A percentile compares a stretch with the other conserved stretches of the same genome.
Conservation (phyloP, 2,888 invertebrate species). For the Macrophya annulata region DNA sequence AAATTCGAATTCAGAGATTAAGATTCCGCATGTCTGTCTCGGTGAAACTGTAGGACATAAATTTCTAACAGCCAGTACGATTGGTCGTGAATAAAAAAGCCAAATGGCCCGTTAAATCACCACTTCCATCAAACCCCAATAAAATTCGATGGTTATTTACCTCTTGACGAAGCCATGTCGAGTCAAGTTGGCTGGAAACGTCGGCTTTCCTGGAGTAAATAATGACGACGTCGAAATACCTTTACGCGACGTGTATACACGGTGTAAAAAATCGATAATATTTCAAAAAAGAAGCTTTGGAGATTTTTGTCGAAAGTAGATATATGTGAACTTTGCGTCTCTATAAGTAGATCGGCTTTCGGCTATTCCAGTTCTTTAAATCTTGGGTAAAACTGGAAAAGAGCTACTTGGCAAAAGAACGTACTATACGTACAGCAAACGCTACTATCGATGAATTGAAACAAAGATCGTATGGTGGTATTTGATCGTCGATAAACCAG, state of each 20-base stretch:
- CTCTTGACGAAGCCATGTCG: slow-evolving; percentile 49
- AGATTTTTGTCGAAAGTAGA: background rate
- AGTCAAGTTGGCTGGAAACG: slow-evolving; percentile 19
- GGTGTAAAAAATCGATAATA: background rate
- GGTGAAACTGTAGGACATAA: slow-evolving; percentile 31
- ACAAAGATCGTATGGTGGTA: slow-evolving; percentile 62
- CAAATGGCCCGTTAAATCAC: slow-evolving; percentile 66
- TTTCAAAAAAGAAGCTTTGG: background rate
- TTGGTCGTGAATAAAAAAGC: slow-evolving; percentile 67
- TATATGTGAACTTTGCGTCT: background rate
- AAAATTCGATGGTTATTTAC: slow-evolving; percentile 63
- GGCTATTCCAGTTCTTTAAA: slow-evolving; percentile 10
- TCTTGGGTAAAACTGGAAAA: slow-evolving; percentile 21
- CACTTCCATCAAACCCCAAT: slow-evolving; percentile 63
- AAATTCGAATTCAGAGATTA: slow-evolving; percentile 25
- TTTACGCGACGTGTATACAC: background rate
- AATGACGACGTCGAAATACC: background rate
- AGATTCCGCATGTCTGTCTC: slow-evolving; percentile 16
- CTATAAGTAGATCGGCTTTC: slow-evolving; percentile 20
- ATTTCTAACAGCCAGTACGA: slow-evolving; percentile 35
- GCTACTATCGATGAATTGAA: slow-evolving; percentile 61
- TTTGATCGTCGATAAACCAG: slow-evolving; percentile 70
- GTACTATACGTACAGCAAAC: background rate
- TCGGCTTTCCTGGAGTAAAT: background rate
- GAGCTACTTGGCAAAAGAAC: slow-evolving; percentile 43